Evolutionary conservation across 2,797 vertebrate genomes (phyloP), one percentile per base, ranked within the genome.

Genomic region (Bryconaethiops microstoma): DNA sequence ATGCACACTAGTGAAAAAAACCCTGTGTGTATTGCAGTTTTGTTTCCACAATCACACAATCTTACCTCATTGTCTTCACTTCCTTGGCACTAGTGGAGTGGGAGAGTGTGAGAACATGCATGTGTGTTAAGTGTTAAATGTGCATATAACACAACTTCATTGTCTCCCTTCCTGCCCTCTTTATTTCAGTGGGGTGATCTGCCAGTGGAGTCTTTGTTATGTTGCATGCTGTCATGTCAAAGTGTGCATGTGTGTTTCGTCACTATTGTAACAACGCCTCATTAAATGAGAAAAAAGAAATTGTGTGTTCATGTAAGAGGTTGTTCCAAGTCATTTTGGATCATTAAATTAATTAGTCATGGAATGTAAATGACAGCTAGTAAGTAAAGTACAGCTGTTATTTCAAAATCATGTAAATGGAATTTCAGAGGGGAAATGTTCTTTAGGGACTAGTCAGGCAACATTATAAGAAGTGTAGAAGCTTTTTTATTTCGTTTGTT

Each of bases 131-230:
- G 40, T 13, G 12, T 54, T 29, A 29, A 29, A 54, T 64, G 52
- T 48, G 60, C 70, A 64, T 63, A 45, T 69, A 48, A 45, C 42
- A 23, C 48, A 55, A 17, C 39, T 35, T 72, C 74, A 72, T 77
- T 82, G 74, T 77, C 25, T 78, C 70, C 60, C 1, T 74, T 69
- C 54, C 55, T 78, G 50, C 55, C 48, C 70, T 85, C 79, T 91
- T 91, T 88, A 90, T 91, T 89, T 80, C 39, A 8, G 79, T 84
- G 68, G 39, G 14, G 45, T 71, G 69, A 71, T 48, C 69, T 71
- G 45, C 68, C 42, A 52, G 25, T 74, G 54, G 72, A 60, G 45
- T 29, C 35, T 67, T 70, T 74, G 76, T 65, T 77, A 29, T 65
- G 12, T 23, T 70, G n/a, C 6, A 60, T 60, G 23, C 52, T 39